Evolutionary conservation across 2,797 vertebrate species (phyloP).

Genomic region (Lacerta bilineata): DNA sequence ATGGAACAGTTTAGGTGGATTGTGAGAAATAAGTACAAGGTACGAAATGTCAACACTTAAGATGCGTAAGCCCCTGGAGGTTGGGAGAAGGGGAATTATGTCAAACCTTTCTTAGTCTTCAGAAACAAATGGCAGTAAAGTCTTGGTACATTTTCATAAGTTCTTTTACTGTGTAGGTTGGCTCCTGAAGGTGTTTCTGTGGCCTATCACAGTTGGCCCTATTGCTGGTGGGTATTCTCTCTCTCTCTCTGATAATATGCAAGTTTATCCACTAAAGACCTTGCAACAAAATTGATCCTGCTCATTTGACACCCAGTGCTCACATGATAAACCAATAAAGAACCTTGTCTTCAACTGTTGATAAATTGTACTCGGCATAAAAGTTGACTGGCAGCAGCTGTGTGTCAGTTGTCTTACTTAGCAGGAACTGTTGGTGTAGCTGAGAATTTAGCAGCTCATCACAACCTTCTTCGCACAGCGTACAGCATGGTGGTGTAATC

Average conservation of each 20-base stretch:
- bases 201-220: not conserved
- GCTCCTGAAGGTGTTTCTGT: not conserved
- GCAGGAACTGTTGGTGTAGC: not conserved
- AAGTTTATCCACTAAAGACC: not conserved
- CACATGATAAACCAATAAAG: not conserved
- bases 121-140: slow-evolving; percentile 19
- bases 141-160: not conserved
- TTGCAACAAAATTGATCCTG: not conserved
- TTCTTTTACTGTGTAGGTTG: not conserved
- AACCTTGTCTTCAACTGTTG: not conserved
- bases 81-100: not conserved
- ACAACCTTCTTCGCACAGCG: too few species aligned
- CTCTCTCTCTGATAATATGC: too few species aligned
- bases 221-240: not conserved
- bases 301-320: not conserved
- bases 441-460: too few species aligned
- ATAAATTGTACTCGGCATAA: not conserved
- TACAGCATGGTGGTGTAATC: too few species aligned
- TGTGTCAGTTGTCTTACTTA: not conserved
- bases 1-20: not conserved
- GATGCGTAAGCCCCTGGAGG: not conserved
- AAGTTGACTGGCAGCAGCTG: not conserved
- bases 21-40: not conserved
- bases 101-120: not conserved
- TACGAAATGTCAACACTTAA: not conserved